Evolutionary conservation across 2,888 invertebrate genomes (phyloP), one percentile per base, ranked within the genome.

Genomic region (Patella depressa): DNA sequence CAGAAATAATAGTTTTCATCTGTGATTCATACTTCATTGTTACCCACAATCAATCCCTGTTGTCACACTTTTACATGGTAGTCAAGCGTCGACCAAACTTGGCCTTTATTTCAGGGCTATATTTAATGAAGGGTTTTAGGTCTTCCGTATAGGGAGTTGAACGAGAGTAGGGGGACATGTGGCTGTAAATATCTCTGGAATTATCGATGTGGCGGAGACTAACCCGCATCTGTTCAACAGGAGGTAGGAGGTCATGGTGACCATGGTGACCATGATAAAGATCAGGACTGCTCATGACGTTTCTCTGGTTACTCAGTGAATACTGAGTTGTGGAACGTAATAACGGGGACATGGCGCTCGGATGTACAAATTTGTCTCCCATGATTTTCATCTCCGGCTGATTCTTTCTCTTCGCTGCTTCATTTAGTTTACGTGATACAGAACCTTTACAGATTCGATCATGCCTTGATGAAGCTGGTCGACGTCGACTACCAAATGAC

Each of bases 321-420:
- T 88, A 89, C 81, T 88, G 88, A 12, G 89, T 88, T 74, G 86
- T 87, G 17, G 87, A 84, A 72, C 87, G 84, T 71, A 89, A 81
- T 71, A 88, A 80, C 7, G 88, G 88, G 1, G 88, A 87, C 76
- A 85, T 80, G n/a, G 81, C 81, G 17, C 84, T 76, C 1, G 86
- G 83, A 0, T 86, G 82, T 12, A 84, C 80, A 76, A 86, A 88
- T 77, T 85, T 87, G 45, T 86, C 89, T 0, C 89, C 89, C 74
- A 80, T 85, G 14, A 88, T 85, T 19, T 85, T 76, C 24, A 88
- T 79, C 29, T 79, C 74, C 17, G 86, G 85, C n/a, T 79, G 78
- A 19, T 79, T 78, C n/a, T 80, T 76, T 73, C 76, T 80, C 75
- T 74, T 74, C 17, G 80, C 78, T 65, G 82, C 82, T 11, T 82